These are phyloP conservation scores for Atlantisia rogersi DNA, from an alignment of 2,113 vertebrate species.

Conservation along the genomic window DNA sequence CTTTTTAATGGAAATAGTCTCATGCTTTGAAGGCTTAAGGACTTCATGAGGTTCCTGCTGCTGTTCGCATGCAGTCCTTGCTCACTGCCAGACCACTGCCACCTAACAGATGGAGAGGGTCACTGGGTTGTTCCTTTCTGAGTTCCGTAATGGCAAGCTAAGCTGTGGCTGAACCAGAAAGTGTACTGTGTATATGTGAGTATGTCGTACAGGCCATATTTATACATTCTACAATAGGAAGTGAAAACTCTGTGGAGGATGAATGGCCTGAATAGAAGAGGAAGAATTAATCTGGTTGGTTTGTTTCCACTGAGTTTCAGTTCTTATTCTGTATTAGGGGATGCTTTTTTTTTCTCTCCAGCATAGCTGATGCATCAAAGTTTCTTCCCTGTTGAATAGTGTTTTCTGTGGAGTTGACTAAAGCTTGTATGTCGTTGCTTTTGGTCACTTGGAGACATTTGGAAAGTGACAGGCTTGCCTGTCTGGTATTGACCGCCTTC, in stretches of 20 bases:
- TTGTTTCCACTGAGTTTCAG: neutral
- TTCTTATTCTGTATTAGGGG: neutral
- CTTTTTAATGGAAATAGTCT: neutral
- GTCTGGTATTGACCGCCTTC: constrained; percentile 2
- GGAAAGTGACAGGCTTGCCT: neutral
- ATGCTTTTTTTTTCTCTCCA: neutral
- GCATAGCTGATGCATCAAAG: neutral
- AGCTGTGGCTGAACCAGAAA: neutral
- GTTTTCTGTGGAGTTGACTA: neutral
- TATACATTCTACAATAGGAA: neutral
- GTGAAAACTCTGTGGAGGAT: neutral
- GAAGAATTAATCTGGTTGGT: neutral
- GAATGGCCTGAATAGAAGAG: neutral
- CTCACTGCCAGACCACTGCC: neutral
- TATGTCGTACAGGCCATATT: neutral
- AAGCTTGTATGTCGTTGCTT: neutral
- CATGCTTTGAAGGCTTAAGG: neutral
- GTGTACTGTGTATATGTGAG: neutral
- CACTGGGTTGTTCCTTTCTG: neutral
- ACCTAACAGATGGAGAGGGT: neutral
- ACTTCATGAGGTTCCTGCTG: neutral
- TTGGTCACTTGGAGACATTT: neutral
- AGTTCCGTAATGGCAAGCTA: neutral
- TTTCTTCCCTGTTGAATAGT: neutral
- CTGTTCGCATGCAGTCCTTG: neutral